Percentiles rank a stretch among this genome's conserved stretches.
phyloP scores from a whole-genome alignment of 2,113 vertebrate genomes.

The Colaptes auratus region DNA sequence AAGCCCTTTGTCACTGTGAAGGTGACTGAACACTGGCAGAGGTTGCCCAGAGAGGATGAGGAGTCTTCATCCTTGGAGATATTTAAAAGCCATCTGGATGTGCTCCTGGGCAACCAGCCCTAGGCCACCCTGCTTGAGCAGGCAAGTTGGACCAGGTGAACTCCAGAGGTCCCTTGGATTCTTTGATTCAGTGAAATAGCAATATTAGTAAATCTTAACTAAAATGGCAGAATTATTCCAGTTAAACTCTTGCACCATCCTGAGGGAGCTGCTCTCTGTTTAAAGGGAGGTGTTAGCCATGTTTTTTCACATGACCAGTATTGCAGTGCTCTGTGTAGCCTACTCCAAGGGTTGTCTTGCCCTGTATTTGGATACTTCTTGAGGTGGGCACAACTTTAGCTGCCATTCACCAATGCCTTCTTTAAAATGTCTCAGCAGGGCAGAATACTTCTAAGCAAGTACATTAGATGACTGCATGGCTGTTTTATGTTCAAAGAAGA shows the following conservation, averaged over 20 bases:
- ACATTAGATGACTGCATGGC: not conserved
- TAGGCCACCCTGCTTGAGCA: not conserved
- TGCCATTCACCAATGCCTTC: not conserved
- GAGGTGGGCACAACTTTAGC: not conserved
- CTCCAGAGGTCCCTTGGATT: not conserved
- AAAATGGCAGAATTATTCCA: not conserved
- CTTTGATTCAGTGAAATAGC: not conserved
- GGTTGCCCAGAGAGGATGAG: not conserved
- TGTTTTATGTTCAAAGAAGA: not conserved
- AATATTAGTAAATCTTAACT: not conserved
- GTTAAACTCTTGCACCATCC: not conserved
- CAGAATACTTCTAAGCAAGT: not conserved
- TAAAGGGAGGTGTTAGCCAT: not conserved
- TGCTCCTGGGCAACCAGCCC: not conserved
- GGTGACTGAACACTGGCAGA: not conserved
- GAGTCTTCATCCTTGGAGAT: not conserved
- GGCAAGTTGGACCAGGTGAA: not conserved
- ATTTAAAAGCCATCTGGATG: not conserved
- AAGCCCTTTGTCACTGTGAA: not conserved
- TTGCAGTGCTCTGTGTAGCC: not conserved
- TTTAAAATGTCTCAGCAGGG: not conserved
- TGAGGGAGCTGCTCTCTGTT: not conserved
- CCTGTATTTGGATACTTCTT: not conserved
- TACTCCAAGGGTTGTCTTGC: not conserved
- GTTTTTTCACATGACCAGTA: not conserved